Evolutionary conservation across 1,140 invertebrate species (phyloP), one percentile per base, ranked within the genome.

Genomic region (Bombus waltoni): DNA sequence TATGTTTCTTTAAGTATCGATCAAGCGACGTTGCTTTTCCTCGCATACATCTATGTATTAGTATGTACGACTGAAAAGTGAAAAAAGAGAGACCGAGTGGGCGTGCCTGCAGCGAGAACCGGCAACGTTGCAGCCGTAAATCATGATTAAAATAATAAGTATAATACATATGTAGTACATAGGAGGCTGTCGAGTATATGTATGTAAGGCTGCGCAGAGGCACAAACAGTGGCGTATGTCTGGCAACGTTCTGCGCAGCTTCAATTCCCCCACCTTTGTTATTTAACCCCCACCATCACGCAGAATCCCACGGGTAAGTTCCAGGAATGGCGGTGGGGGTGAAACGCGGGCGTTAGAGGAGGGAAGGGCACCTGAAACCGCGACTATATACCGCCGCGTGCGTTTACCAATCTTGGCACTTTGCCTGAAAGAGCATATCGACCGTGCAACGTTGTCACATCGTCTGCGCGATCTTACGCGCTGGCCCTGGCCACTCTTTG

Each of bases 351-450:
- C 35, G 83, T 73, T 83, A 77, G 85, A 84, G 81, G 88, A 87
- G 90, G 85, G 83, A 87, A 87, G 92, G 90, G 89, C 81, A 93
- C 91, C 93, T 94, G 92, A 94, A 94, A 94, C 91, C 90, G 80
- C 90, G 90, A 80, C 88, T 90, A 90, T 88, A 89, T 93, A 92
- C 93, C 89, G 81, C 87, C 86, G 88, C 89, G 82, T 91, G 90
- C 93, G 91, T 94, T 94, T 94, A 92, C 94, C 94, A 95, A 95
- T 95, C 95, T 95, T 95, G 95, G 95, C 95, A 95, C 93, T 94
- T 94, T 94, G 95, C 95, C 95, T 95, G 94, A 95, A 95, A 95
- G 94, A 95, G 92, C 93, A 95, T 95, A 95, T 95, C 95, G 95
- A 95, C 94, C 95, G 94, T 93, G 93, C 95, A 87, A 92, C 92